Evolutionary conservation across 2,113 vertebrate species (phyloP).

Genomic region (Phrynocephalus versicolor): DNA sequence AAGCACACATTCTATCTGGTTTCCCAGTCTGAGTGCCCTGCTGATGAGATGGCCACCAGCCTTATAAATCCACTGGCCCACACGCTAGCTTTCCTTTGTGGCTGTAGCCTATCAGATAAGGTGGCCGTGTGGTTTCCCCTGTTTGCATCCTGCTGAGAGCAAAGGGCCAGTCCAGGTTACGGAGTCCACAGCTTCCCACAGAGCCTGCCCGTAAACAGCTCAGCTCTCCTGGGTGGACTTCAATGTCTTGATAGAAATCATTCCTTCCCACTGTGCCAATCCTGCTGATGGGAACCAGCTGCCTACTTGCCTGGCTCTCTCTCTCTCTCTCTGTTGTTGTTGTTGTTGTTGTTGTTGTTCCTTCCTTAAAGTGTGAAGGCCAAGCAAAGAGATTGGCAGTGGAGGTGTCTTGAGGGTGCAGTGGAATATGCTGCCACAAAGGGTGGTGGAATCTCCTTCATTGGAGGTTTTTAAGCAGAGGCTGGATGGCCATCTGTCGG

Average conservation of each 20-base stretch:
- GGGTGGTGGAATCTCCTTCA: no score
- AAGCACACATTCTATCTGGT: background rate
- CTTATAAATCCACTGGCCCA: background rate
- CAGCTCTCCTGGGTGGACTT: no score
- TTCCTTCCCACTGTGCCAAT: slow-evolving; percentile 48
- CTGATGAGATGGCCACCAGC: background rate
- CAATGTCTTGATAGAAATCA: slow-evolving; percentile 59
- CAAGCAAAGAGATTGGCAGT: slow-evolving; percentile 11
- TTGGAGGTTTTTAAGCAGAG: no score
- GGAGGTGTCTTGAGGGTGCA: background rate
- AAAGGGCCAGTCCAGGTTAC: background rate
- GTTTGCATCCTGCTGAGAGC: slow-evolving; percentile 15
- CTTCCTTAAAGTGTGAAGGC: background rate
- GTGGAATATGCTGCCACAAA: no score
- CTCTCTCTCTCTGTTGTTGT: background rate
- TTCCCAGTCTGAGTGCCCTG: accelerated
- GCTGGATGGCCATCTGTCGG: no score
- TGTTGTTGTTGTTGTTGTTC: no score
- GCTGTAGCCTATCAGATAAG: background rate
- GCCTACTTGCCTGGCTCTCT: background rate
- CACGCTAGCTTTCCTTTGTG: background rate
- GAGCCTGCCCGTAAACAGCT: slow-evolving; percentile 23
- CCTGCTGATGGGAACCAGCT: slow-evolving; percentile 13
- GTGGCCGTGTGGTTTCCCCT: accelerated
- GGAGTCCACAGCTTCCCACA: slow-evolving; percentile 49